Conservation (phyloP, 2,888 invertebrate genomes). For the Sphinx pinastri region DNA sequence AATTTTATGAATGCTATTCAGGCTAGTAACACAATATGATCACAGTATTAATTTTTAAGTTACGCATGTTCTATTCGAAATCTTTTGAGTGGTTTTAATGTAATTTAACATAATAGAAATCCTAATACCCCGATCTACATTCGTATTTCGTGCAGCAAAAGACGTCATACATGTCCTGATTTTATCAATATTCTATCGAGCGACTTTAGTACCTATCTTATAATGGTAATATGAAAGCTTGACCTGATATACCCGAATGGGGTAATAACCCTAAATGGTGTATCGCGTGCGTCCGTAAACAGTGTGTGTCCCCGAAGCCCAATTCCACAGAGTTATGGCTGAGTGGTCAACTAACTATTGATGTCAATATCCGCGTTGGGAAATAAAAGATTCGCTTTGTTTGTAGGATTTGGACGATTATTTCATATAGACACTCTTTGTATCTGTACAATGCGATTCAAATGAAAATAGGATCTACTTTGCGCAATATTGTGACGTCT, state of each 20-base stretch:
- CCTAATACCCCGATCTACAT: neutral
- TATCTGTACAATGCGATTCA: no score
- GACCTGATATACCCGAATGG: slow-evolving; percentile 34
- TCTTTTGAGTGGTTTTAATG: no score
- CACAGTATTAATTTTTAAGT: no score
- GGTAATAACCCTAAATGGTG: slow-evolving; percentile 40
- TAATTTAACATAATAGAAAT: no score
- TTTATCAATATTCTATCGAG: neutral
- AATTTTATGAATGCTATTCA: no score
- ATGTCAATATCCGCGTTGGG: slow-evolving; percentile 9
- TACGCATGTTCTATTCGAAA: no score
- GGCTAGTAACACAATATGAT: no score
- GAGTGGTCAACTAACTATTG: slow-evolving; percentile 26
- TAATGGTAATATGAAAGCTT: neutral
- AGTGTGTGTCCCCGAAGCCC: slow-evolving; percentile 43
- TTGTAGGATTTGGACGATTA: neutral
- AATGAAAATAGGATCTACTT: no score
- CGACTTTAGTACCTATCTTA: neutral
- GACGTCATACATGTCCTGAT: neutral
- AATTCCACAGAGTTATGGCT: slow-evolving; percentile 41
- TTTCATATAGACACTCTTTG: neutral
- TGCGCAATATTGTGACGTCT: no score
- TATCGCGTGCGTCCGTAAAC: slow-evolving; percentile 41
- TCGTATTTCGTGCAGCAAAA: neutral
- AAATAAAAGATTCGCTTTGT: neutral